Evolutionary conservation across 35 echinoderm and acorn worm species (phyloP), one percentile per base, ranked within the genome.

Genomic region (Heliocidaris erythrogramma): DNA sequence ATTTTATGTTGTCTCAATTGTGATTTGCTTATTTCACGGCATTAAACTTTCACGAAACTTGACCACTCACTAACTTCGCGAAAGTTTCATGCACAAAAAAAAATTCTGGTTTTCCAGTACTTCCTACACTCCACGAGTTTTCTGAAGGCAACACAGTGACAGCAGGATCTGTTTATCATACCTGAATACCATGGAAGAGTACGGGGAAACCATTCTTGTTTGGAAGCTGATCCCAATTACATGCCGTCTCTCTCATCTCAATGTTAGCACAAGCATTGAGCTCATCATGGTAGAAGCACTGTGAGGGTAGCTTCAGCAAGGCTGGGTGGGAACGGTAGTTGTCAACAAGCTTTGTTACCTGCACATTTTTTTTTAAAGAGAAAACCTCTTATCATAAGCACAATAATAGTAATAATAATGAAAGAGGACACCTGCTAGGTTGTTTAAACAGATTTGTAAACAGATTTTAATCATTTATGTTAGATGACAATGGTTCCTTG

Each of bases 281-380:
- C 88, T 99, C 98, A 92, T 94, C 94, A 85, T 99, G 95, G 85
- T 99, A 99, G 90, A 99, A 99, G n/a, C 97, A 85, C 21, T 96
- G 21, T 1, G 98, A 99, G 7, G 98, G 92, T 13, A 99, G 94
- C 47, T 94, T 92, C 12, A 99, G 95, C 9, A 99, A 69, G 16
- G 85, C 92, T 16, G 97, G 97, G 95, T 99, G 98, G 9, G 98
- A 99, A 24, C 98, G 94, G 89, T 99, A 99, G 50, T 99, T 99
- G 30, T 99, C 92, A 3, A 99, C 97, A 17, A 99, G 92, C 48
- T 99, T 99, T 18, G 98, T 97, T 18, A 99, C 96, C 97, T 98
- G 35, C 84, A 32, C 14, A 56, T 42, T 14, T 60, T 24, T 71
- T 18, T 16, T 27, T 48, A 86, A 5, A 21, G 84, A 47, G 32